These are phyloP conservation scores for Acromyrmex charruanus DNA, from an alignment of 1,140 invertebrate genomes.

Conservation along the genomic window DNA sequence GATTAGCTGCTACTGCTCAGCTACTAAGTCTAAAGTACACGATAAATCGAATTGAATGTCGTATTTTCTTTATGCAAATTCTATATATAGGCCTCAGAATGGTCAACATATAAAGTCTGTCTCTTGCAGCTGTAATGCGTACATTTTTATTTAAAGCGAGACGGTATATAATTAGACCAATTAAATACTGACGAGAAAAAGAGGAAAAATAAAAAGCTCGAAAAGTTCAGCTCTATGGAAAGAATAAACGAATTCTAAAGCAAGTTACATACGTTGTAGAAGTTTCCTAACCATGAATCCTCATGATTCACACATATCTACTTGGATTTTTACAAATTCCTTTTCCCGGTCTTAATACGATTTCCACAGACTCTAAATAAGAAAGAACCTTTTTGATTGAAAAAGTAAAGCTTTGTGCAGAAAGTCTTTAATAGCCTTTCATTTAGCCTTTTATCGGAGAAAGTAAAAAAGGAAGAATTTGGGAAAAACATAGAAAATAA, in stretches of 20 bases:
- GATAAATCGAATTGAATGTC: neutral
- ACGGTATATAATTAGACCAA: neutral
- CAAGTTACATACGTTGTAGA: too few species aligned
- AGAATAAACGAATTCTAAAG: too few species aligned
- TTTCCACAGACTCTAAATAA: neutral
- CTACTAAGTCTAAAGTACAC: neutral
- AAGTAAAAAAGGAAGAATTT: neutral
- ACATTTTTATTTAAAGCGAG: neutral
- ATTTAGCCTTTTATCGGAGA: too few species aligned
- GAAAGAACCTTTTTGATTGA: too few species aligned
- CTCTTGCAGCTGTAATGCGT: neutral
- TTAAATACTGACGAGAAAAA: neutral
- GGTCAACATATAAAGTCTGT: neutral
- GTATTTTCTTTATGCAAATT: neutral
- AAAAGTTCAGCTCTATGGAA: neutral
- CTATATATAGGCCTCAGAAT: neutral
- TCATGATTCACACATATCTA: too few species aligned
- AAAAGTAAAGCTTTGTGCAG: too few species aligned
- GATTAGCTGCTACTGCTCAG: neutral
- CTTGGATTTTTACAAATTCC: too few species aligned
- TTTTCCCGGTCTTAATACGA: too few species aligned
- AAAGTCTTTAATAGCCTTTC: too few species aligned
- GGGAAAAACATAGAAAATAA: too few species aligned
- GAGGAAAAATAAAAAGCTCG: neutral
- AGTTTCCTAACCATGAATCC: too few species aligned